phyloP scores from a whole-genome alignment of 2,113 vertebrate species.

The Poeciliopsis retropinna region DNA sequence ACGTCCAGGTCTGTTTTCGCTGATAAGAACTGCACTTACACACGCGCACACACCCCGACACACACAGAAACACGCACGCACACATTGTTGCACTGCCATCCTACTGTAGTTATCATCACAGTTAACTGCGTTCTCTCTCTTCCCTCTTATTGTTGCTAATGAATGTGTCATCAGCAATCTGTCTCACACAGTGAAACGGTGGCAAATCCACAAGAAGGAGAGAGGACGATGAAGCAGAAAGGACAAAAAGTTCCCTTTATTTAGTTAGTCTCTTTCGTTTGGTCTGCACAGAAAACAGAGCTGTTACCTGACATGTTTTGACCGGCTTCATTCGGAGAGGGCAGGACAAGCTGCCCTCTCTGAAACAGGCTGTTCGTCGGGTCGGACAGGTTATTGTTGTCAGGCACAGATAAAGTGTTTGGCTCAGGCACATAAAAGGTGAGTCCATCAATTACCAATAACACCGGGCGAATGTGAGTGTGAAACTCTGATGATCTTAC shows the following conservation, averaged over 20 bases:
- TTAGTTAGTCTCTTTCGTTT: conserved; percentile 37
- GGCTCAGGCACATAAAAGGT: conserved; percentile 2
- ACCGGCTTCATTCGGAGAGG: conserved; percentile 21
- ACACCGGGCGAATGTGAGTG: not conserved
- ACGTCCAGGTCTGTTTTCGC: conserved; percentile 76
- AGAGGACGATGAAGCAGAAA: conserved; percentile 7
- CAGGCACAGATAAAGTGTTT: conserved; percentile 31
- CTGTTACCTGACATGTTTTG: conserved; percentile 53
- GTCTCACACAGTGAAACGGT: conserved; percentile 23
- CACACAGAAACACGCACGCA: conserved; percentile 17
- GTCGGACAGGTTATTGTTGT: conserved; percentile 26
- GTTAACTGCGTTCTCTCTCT: conserved; percentile 52
- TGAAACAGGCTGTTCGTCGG: conserved; percentile 24
- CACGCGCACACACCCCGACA: conserved; percentile 15
- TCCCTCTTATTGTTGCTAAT: conserved; percentile 61
- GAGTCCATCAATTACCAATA: not conserved
- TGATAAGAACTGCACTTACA: conserved; percentile 67
- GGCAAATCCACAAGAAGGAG: not conserved
- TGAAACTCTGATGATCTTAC: no score
- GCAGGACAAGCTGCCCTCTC: conserved; percentile 31
- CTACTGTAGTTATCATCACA: conserved; percentile 44
- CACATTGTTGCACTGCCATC: conserved; percentile 44
- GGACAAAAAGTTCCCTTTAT: conserved; percentile 18
- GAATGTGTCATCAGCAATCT: conserved; percentile 67
- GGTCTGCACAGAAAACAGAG: conserved; percentile 46